phyloP scores from a whole-genome alignment of 2,113 vertebrate genomes.

The Vidua macroura region DNA sequence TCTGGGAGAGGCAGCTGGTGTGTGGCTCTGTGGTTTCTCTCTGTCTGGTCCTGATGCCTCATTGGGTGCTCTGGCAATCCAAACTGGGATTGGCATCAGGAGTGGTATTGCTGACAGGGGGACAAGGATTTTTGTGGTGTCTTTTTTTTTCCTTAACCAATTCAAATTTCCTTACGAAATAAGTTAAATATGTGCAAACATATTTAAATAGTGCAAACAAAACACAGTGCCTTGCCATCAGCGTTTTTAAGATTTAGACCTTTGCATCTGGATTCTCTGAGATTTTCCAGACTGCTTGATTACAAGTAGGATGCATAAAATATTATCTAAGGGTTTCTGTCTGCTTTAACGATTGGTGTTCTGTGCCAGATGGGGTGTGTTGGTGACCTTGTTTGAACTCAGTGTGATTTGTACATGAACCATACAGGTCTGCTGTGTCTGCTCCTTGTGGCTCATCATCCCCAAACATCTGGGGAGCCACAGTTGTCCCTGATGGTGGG shows the following conservation, averaged over 20 bases:
- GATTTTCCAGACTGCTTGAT: neutral
- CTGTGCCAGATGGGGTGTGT: neutral
- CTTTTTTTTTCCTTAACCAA: neutral
- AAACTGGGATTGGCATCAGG: neutral
- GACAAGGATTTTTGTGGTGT: neutral
- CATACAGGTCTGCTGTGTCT: neutral
- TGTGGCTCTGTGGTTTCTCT: neutral
- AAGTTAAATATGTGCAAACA: neutral
- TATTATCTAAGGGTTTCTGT: neutral
- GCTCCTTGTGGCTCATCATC: accelerated
- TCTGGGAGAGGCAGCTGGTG: neutral
- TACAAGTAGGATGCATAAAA: neutral
- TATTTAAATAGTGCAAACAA: neutral
- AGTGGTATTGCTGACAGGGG: neutral
- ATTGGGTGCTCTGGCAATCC: neutral
- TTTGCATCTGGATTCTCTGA: neutral
- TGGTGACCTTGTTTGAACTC: neutral
- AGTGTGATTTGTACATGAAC: neutral
- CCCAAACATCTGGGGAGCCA: accelerated
- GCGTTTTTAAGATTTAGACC: neutral
- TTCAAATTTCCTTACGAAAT: neutral
- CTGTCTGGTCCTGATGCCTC: accelerated
- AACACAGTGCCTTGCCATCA: neutral
- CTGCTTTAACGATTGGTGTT: neutral
- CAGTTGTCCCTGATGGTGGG: accelerated